Evolutionary conservation across 2,888 invertebrate species (phyloP).

Genomic region (Crocallis elinguaria): DNA sequence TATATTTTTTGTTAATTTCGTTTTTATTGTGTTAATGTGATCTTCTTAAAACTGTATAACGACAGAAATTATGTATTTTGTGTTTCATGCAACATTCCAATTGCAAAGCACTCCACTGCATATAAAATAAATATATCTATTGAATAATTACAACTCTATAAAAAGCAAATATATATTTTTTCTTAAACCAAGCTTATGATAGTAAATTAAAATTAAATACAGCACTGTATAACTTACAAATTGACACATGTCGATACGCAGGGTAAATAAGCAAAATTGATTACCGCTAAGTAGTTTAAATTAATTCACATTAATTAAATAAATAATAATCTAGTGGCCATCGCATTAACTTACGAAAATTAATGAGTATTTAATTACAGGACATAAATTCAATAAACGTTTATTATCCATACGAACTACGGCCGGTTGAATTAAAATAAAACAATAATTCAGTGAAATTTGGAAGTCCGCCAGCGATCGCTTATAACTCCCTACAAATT

Average conservation of each 20-base stretch:
- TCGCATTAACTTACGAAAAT: constrained; percentile 2
- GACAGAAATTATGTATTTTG: too few relatives aligned
- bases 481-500: constrained; percentile 38
- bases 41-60: too few relatives aligned
- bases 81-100: too few relatives aligned
- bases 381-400: constrained; percentile 15
- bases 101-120: too few relatives aligned
- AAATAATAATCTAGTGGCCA: constrained; percentile 11
- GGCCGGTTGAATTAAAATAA: constrained; percentile 15
- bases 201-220: too few relatives aligned
- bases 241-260: background rate
- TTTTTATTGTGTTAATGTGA: too few relatives aligned
- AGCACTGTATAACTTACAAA: too few relatives aligned
- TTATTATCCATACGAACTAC: constrained; percentile 10
- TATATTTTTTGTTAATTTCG: too few relatives aligned
- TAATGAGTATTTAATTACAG: constrained; percentile 10
- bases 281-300: background rate
- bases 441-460: constrained; percentile 27
- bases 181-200: too few relatives aligned
- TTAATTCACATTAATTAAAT: background rate
- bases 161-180: too few relatives aligned
- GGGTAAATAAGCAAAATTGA: background rate
- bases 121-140: too few relatives aligned
- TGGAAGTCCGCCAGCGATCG: constrained; percentile 44
- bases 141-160: too few relatives aligned